phyloP scores from a whole-genome alignment of 2,113 vertebrate genomes.

The Apus apus region DNA sequence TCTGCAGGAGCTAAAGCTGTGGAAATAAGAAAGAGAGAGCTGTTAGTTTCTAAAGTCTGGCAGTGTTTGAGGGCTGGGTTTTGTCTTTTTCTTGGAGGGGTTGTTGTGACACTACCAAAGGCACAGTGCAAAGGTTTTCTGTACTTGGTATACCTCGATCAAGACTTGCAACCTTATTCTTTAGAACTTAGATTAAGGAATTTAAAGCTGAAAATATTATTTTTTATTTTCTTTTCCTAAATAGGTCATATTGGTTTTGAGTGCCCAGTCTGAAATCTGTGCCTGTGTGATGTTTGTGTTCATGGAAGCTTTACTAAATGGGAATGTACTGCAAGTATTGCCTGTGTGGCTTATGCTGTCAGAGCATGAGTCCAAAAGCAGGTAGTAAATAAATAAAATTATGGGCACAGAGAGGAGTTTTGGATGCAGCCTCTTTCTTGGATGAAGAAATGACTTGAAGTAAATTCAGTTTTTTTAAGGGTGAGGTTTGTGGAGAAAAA shows the following conservation, averaged over 20 bases:
- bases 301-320: not conserved
- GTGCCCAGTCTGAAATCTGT: not conserved
- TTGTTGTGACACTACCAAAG: not conserved
- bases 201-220: not conserved
- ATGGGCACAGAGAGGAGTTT: not conserved
- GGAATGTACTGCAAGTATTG: not conserved
- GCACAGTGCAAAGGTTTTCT: not conserved
- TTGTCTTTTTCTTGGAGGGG: not conserved
- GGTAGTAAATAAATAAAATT: not conserved
- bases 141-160: not conserved
- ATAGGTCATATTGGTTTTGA: not conserved
- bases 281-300: not conserved
- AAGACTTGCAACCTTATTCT: not conserved
- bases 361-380: not conserved
- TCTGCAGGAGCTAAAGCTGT: not conserved
- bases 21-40: not conserved
- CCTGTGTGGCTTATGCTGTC: not conserved
- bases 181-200: not conserved
- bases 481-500: not conserved
- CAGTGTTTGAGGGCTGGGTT: not conserved
- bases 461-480: not conserved
- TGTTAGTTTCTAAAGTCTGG: not conserved
- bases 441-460: not conserved
- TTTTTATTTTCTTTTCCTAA: not conserved
- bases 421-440: not conserved